These are phyloP conservation scores for Phenganax subtilis DNA, from an alignment of 92 coral and sea anemone species.

Conservation along the genomic window DNA sequence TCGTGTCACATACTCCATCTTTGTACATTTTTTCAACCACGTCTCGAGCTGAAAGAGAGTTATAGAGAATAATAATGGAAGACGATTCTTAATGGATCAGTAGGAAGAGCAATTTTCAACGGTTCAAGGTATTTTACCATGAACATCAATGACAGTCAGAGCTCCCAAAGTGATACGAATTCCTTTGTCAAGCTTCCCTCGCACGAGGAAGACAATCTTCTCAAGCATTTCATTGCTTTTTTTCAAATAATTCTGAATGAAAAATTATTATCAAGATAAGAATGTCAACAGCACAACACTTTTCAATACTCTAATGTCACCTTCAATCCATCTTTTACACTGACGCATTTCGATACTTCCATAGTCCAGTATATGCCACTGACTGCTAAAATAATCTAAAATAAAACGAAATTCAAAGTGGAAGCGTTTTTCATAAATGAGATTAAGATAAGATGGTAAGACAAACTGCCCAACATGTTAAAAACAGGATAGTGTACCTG, in stretches of 20 bases:
- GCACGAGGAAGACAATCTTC: constrained; percentile 86
- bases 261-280: not conserved
- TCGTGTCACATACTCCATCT: constrained; percentile 66
- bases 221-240: constrained; percentile 77
- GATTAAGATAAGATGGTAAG: not conserved
- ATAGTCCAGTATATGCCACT: constrained; percentile 97
- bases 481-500: constrained; percentile 53
- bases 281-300: not conserved
- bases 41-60: constrained; percentile 65
- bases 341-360: constrained; percentile 76
- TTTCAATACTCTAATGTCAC: constrained; percentile 20
- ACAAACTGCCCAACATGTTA: too few relatives aligned
- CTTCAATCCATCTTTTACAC: constrained; percentile 82
- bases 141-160: constrained; percentile 90
- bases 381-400: constrained; percentile 82
- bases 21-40: constrained; percentile 85
- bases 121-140: constrained; percentile 50
- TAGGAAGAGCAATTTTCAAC: not conserved
- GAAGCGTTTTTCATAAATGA: not conserved
- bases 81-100: not conserved
- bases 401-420: not conserved
- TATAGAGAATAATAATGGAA: not conserved
- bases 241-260: constrained; percentile 61
- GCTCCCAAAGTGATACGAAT: constrained; percentile 93
- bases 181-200: constrained; percentile 91